These are phyloP conservation scores for Actenoides lindsayi DNA, from an alignment of 2,113 vertebrate species.

Conservation along the genomic window DNA sequence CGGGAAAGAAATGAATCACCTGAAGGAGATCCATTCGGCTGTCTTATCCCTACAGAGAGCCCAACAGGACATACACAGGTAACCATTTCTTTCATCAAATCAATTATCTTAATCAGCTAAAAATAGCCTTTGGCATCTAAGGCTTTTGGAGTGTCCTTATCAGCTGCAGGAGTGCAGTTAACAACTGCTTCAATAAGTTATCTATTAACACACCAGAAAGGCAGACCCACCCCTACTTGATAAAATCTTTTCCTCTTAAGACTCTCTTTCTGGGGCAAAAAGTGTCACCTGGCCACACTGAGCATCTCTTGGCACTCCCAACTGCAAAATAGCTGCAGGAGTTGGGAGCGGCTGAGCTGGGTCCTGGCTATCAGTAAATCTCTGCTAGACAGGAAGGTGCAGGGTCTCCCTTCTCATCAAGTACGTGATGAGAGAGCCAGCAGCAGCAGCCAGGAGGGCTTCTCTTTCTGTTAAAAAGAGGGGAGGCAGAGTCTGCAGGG, in stretches of 20 bases:
- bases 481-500: not conserved
- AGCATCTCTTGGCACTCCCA: not conserved
- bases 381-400: not conserved
- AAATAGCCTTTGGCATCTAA: not conserved
- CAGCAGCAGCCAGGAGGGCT: not conserved
- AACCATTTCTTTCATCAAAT: not conserved
- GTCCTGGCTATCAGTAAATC: not conserved
- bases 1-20: slow-evolving; percentile 82
- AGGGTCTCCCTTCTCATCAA: not conserved
- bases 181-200: not conserved
- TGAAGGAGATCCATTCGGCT: slow-evolving; percentile 86
- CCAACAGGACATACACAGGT: slow-evolving; percentile 95
- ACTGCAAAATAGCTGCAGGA: not conserved
- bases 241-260: not conserved
- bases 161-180: not conserved
- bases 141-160: not conserved
- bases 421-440: not conserved
- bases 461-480: not conserved
- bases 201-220: not conserved
- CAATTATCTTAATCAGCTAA: not conserved
- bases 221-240: not conserved
- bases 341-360: not conserved
- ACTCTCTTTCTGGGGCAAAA: not conserved
- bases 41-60: slow-evolving; percentile 87
- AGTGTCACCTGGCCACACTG: not conserved